Conservation (phyloP, 2,888 invertebrate species). For the Scrobipalpa atriplicella region DNA sequence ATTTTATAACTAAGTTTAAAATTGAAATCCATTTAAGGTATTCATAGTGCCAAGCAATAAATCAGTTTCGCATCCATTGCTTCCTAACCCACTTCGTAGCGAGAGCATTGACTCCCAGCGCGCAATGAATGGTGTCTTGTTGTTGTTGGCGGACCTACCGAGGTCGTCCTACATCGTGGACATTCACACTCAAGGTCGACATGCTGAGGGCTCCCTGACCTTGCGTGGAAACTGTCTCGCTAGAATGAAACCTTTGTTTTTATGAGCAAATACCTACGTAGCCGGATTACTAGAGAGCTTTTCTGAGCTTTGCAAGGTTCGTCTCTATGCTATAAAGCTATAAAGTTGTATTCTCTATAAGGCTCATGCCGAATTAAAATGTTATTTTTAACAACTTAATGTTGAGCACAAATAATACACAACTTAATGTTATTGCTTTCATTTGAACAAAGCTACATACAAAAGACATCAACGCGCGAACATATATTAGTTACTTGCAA, state of each 20-base stretch:
- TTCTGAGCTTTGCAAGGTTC: too few relatives aligned
- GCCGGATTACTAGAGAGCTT: too few relatives aligned
- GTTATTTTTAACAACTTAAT: too few relatives aligned
- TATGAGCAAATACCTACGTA: too few relatives aligned
- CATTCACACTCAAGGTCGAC: slow-evolving; percentile 18
- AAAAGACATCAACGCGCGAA: slow-evolving; percentile 24
- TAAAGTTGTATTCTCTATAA: too few relatives aligned
- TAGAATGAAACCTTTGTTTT: not conserved
- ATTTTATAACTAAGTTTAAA: too few relatives aligned
- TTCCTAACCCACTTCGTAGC: slow-evolving; percentile 38
- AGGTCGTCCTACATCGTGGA: slow-evolving; percentile 29
- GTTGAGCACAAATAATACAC: too few relatives aligned
- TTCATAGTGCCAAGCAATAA: too few relatives aligned
- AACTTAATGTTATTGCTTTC: too few relatives aligned
- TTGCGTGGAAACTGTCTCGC: not conserved
- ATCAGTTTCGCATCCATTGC: slow-evolving; percentile 23
- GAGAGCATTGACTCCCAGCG: slow-evolving; percentile 46
- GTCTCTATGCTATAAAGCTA: too few relatives aligned
- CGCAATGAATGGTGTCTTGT: slow-evolving; percentile 41
- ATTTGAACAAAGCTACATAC: not conserved
- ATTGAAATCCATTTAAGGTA: too few relatives aligned
- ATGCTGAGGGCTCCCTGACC: slow-evolving; percentile 14
- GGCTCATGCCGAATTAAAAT: too few relatives aligned
- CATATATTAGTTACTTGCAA: not conserved
- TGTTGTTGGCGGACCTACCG: slow-evolving; percentile 39